These are phyloP conservation scores for Heliconius cydno DNA, from an alignment of 2,888 invertebrate genomes.

Conservation along the genomic window DNA sequence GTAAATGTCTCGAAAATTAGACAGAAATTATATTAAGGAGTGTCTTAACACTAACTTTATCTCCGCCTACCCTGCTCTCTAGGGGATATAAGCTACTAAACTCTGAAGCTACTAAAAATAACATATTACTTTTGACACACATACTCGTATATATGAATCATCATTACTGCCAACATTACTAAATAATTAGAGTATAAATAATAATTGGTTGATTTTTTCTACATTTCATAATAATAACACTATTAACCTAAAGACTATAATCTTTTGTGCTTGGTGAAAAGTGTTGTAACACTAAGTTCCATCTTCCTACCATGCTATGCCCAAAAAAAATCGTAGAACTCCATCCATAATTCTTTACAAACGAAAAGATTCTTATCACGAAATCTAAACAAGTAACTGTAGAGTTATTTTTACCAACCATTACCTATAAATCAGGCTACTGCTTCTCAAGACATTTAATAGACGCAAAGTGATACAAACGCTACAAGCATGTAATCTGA, in stretches of 20 bases:
- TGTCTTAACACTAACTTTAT: no score
- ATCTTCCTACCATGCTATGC: no score
- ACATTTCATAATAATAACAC: background rate
- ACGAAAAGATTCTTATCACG: no score
- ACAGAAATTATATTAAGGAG: no score
- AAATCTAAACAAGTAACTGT: background rate
- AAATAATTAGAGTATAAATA: conserved; percentile 7
- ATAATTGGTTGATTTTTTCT: background rate
- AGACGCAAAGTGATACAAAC: conserved; percentile 30
- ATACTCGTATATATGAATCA: background rate
- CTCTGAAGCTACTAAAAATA: no score
- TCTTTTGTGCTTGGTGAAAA: no score
- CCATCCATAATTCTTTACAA: no score
- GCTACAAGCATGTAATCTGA: conserved; percentile 27
- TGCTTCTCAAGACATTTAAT: conserved; percentile 17
- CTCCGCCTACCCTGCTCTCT: no score
- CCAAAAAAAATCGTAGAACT: no score
- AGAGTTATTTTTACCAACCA: background rate
- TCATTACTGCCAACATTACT: background rate
- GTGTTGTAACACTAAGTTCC: no score
- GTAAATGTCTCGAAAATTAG: no score
- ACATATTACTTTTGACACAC: background rate
- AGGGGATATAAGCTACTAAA: no score
- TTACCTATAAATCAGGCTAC: background rate
- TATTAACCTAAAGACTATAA: background rate